Percentiles rank a stretch among this genome's conserved stretches.
Conservation (phyloP, 2,888 invertebrate genomes). For the Esperia sulphurella region DNA sequence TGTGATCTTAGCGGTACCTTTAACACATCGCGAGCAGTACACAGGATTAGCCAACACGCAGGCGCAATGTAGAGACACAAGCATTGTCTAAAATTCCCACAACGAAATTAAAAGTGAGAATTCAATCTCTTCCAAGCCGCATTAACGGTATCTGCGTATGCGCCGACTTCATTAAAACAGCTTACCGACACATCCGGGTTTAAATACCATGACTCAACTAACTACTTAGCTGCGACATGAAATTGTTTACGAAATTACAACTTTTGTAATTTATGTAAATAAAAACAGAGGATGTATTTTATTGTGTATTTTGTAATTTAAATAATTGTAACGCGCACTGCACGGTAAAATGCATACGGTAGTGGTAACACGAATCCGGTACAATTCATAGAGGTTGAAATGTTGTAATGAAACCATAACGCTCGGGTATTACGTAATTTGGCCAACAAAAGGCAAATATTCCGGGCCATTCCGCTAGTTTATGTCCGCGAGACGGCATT, state of each 20-base stretch:
- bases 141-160: constrained; percentile 58
- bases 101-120: constrained; percentile 71
- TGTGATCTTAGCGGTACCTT: background rate
- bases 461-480: constrained; percentile 62
- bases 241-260: constrained; percentile 25
- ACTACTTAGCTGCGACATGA: constrained; percentile 4
- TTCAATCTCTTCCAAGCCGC: constrained; percentile 49
- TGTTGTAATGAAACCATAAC: constrained; percentile 61
- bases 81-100: constrained; percentile 47
- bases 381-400: constrained; percentile 19
- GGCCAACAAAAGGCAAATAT: constrained; percentile 68
- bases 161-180: constrained; percentile 58
- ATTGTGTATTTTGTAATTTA: constrained; percentile 14
- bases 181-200: constrained; percentile 57
- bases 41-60: constrained; percentile 30
- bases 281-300: constrained; percentile 20
- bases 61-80: constrained; percentile 10
- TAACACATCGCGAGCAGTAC: constrained; percentile 13
- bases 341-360: constrained; percentile 9
- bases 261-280: constrained; percentile 31
- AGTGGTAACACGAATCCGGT: constrained; percentile 10
- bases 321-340: constrained; percentile 14
- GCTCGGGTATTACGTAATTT: constrained; percentile 63
- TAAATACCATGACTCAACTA: constrained; percentile 49
- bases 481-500: constrained; percentile 66